A percentile compares a stretch with the other conserved stretches of the same genome.
Evolutionary conservation across 2,113 vertebrate species (phyloP).

Genomic region (Takifugu flavidus): DNA sequence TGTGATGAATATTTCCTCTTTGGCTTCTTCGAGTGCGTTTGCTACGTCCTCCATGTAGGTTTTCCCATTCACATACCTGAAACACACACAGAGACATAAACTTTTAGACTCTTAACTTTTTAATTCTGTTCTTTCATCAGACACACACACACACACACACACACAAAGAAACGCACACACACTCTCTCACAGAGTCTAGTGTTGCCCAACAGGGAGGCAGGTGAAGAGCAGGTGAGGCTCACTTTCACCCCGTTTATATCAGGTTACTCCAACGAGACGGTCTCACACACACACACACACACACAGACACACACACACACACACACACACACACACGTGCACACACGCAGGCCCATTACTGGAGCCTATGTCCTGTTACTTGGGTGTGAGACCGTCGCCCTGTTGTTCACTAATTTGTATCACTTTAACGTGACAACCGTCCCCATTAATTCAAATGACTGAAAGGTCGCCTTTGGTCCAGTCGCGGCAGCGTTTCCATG

Average conservation of each 20-base stretch:
- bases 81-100: conserved; percentile 53
- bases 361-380: too few relatives aligned
- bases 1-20: conserved; percentile 97
- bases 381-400: not conserved
- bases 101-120: too few relatives aligned
- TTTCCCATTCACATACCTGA: conserved; percentile 94
- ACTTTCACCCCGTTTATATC: conserved; percentile 71
- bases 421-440: too few relatives aligned
- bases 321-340: conserved; percentile 15
- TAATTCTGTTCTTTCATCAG: too few relatives aligned
- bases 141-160: conserved; percentile 17
- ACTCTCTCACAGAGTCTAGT: conserved; percentile 52
- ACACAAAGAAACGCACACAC: conserved; percentile 11
- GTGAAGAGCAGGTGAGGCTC: conserved; percentile 59
- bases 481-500: not conserved
- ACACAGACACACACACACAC: too few relatives aligned
- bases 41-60: conserved; percentile 93
- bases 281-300: conserved; percentile 24
- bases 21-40: conserved; percentile 88
- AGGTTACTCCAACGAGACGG: conserved; percentile 59
- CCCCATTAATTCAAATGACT: too few relatives aligned
- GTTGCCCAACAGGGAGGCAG: conserved; percentile 59
- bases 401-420: not conserved
- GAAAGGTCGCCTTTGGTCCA: not conserved
- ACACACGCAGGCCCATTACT: too few relatives aligned